Conservation (phyloP, 2,797 vertebrate genomes). For the Manis crassicaudata region DNA sequence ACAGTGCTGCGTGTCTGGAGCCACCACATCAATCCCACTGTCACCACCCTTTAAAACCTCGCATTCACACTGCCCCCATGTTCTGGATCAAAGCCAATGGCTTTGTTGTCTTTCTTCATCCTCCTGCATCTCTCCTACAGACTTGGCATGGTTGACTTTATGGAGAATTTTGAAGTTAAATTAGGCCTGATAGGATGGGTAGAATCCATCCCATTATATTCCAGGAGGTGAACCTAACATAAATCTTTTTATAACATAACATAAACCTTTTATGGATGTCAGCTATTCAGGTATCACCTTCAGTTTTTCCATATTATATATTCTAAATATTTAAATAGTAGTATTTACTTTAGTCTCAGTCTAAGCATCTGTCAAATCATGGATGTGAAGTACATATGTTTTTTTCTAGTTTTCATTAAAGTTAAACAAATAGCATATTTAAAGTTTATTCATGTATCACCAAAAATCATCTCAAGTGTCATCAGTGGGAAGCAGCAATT, state of each 20-base stretch:
- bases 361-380: not conserved
- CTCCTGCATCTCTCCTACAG: not conserved
- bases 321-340: not conserved
- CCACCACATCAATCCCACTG: not conserved
- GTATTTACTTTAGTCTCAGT: slow-evolving; percentile 1
- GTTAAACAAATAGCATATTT: slow-evolving; percentile 10
- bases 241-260: not conserved
- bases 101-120: not conserved
- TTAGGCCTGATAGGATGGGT: not conserved
- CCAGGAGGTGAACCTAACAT: not conserved
- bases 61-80: no score
- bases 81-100: not conserved
- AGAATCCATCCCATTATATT: not conserved
- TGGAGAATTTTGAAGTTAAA: not conserved
- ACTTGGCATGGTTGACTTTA: not conserved
- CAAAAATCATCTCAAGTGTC: not conserved
- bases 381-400: not conserved
- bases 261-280: not conserved
- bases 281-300: not conserved
- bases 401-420: slow-evolving; percentile 30
- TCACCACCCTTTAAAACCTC: not conserved
- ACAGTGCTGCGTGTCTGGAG: not conserved
- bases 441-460: not conserved
- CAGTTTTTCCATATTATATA: not conserved
- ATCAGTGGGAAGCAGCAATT: not conserved